phyloP scores from a whole-genome alignment of 2,797 vertebrate species.

The Urosaurus nigricauda region DNA sequence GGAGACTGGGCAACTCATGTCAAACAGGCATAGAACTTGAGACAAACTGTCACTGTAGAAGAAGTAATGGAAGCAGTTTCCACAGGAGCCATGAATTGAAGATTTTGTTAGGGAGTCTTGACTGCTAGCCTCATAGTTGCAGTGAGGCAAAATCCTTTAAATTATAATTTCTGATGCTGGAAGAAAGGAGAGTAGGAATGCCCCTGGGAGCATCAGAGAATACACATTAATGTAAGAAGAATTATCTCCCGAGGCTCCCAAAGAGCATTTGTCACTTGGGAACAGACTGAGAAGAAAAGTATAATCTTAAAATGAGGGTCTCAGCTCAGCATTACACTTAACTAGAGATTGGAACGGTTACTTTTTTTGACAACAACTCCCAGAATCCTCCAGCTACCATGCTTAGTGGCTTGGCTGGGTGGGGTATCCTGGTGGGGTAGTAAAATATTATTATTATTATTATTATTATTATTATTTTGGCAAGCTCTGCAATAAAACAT shows the following conservation, averaged over 20 bases:
- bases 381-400: no score
- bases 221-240: not conserved
- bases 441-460: no score
- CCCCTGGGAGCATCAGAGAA: not conserved
- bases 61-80: not conserved
- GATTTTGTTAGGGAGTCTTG: not conserved
- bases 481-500: not conserved
- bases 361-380: no score
- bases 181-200: not conserved
- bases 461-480: no score
- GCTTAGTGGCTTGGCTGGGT: no score
- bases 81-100: not conserved
- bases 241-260: not conserved
- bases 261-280: not conserved
- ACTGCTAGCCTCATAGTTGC: not conserved
- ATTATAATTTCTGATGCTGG: not conserved
- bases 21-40: not conserved
- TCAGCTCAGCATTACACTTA: not conserved
- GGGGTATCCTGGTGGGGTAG: no score
- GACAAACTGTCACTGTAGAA: not conserved
- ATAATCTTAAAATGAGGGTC: not conserved
- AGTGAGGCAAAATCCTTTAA: not conserved
- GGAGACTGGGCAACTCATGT: not conserved
- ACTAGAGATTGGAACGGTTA: no score
- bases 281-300: not conserved